These are phyloP conservation scores for Acropora tenuis DNA, from an alignment of 64 coral and sea anemone species.

Conservation along the genomic window DNA sequence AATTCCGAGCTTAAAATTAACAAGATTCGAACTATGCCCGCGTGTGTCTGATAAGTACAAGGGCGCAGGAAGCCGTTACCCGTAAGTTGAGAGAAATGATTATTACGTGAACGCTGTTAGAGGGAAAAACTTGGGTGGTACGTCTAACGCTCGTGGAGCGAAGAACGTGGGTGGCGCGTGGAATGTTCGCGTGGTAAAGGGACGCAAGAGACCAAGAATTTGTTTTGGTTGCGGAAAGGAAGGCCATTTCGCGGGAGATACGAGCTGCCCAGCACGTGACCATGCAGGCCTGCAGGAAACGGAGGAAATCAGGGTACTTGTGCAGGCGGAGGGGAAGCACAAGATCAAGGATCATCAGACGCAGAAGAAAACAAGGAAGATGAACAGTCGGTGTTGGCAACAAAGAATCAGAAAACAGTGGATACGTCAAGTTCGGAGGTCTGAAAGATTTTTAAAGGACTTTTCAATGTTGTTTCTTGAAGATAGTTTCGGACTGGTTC, in stretches of 20 bases:
- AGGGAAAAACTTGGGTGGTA: not conserved
- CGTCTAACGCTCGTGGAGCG: not conserved
- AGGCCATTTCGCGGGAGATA: not conserved
- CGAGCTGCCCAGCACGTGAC: not conserved
- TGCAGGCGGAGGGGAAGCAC: no score
- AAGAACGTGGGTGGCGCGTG: not conserved
- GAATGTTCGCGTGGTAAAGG: not conserved
- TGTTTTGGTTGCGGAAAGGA: not conserved
- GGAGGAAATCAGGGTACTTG: not conserved
- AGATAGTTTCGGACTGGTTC: no score
- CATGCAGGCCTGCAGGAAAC: not conserved
- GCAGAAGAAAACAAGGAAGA: no score
- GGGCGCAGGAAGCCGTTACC: conserved; percentile 17
- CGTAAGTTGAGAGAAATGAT: conserved; percentile 4
- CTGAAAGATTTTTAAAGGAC: no score
- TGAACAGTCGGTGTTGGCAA: no score
- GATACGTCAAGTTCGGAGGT: no score
- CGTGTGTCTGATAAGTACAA: no score
- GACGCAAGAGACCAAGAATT: not conserved
- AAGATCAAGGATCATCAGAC: no score
- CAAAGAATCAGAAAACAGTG: no score
- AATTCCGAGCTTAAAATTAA: no score
- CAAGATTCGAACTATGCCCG: no score
- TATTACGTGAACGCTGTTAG: not conserved
- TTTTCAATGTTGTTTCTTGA: no score